Evolutionary conservation across 2,797 vertebrate genomes (phyloP), one percentile per base, ranked within the genome.

Genomic region (Siniperca undulata): DNA sequence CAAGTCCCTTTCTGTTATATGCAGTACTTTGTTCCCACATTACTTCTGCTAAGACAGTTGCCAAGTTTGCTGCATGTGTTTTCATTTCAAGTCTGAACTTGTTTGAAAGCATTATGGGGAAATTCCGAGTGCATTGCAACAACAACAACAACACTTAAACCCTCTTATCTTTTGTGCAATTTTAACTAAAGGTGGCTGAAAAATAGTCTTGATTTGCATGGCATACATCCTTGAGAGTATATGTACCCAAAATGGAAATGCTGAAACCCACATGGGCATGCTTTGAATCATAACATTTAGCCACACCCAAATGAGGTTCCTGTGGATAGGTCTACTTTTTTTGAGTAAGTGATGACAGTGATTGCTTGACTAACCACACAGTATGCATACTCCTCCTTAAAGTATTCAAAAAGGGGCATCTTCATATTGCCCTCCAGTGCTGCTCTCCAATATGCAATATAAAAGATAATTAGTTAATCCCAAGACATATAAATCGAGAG

Each of bases 261-360:
- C 60, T 62, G 4, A 74, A 87, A 67, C 44, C 78, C 81, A 85
- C 83, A 78, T 70, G 76, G 70, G 52, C 19, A 3, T 77, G 61
- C 81, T 77, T 67, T 67, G 7, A 82, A 77, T 79, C 38, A 44
- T 77, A 73, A 60, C 70, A 75, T 79, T 20, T 52, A 44, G 84
- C 89, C 89, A 89, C 94, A 92, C 91, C 92, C 91, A 78, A 56
- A 71, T 16, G 20, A 86, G 80, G 72, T 77, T 81, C 70, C 81
- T 78, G 78, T 82, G 81, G 67, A 38, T 71, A 75, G 30, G 30
- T 30, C 70, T 56, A n/a, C 16, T 36, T 70, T 42, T 34, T 85
- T 84, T 65, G 6, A 48, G 27, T 24, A 24, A 71, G 44, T 46
- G 65, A 76, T 70, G 81, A 22, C 16, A 67, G 24, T 42, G 55